Base-by-base conservation (phyloP, 1,140 invertebrate genomes). In the Hypsibius dujardini region DNA sequence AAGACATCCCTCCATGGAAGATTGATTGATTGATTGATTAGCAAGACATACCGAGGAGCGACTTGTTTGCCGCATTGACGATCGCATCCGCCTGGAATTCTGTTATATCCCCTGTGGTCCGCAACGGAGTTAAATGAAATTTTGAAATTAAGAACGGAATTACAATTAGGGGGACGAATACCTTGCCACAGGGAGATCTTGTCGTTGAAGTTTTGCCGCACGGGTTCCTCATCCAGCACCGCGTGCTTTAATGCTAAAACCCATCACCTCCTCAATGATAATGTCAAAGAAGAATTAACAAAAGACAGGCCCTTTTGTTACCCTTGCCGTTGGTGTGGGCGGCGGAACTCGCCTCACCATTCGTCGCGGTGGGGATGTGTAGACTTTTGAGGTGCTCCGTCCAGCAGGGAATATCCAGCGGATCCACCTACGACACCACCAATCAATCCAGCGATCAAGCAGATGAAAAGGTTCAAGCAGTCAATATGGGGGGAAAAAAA, bases 61-160 rank as follows among this genome's bases (percentile, higher is more conserved):
- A 79, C 2, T 83, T 84, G 80, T 95, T 95, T 1, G 92, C 91
- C 69, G 91, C 92, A 84, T 95, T 95, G 0, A 92, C 90, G 76
- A 95, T 92, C 1, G 85, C 88, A 83, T 93, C 90, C 72, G 93
- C 84, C 83, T 90, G 88, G 12, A 95, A 80, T 59, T 82, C 83
- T 1, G 90, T 93, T n/a, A 95, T 92, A 78, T 93, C 90, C 7
- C 90, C 90, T 72, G 28, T 28, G 28, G 28, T 28, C 28, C 28
- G 28, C 28, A 28, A 28, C 28, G 28, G 28, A 28, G 28, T 28
- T 28, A 28, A 28, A 28, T 28, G 28, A 28, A 28, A 28, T 28
- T 28, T 28, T 28, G 40, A 2, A 62, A 70, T 71, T 2, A 73
- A 67, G 7, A 15, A 56, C 50, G 3, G 45, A 45, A 67, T 67